A percentile compares a stretch with the other conserved stretches of the same genome.
Conservation (phyloP, 2,888 invertebrate species). For the Xiphydria camelus region DNA sequence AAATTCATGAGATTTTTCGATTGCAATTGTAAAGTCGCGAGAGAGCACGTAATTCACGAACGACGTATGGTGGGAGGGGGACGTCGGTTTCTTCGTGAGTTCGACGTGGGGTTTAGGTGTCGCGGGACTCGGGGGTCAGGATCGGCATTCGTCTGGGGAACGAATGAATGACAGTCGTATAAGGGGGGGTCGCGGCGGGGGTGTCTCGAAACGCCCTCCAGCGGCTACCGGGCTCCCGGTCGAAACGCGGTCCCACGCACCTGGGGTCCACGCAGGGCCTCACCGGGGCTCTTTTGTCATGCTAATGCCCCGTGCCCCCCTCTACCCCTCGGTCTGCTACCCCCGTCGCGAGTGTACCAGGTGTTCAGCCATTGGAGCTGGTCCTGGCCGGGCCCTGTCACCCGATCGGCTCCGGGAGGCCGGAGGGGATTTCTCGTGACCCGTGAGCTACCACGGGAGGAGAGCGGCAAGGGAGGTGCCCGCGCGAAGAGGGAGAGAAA, state of each 20-base stretch:
- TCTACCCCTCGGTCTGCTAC: slow-evolving; percentile 23
- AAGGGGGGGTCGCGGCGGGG: slow-evolving; percentile 43
- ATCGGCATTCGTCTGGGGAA: not conserved
- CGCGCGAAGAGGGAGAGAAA: too few relatives aligned
- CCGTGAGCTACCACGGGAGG: too few relatives aligned
- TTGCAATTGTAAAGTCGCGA: too few relatives aligned
- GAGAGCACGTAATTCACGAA: too few relatives aligned
- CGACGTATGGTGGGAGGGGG: too few relatives aligned
- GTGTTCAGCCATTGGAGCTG: slow-evolving; percentile 46
- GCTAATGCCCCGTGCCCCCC: slow-evolving; percentile 38
- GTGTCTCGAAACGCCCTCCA: slow-evolving; percentile 48
- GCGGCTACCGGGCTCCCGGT: slow-evolving; percentile 43
- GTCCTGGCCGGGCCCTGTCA: slow-evolving; percentile 40
- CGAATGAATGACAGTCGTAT: slow-evolving; percentile 13
- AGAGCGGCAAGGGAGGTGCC: too few relatives aligned
- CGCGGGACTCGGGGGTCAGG: not conserved
- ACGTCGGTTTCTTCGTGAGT: too few relatives aligned
- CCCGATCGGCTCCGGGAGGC: slow-evolving; percentile 36
- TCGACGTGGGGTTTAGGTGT: not conserved
- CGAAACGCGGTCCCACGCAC: slow-evolving; percentile 52
- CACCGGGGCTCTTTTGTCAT: slow-evolving; percentile 48
- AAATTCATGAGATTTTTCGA: too few relatives aligned
- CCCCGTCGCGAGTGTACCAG: slow-evolving; percentile 41
- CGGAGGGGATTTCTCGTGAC: slow-evolving; percentile 18
- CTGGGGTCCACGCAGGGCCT: slow-evolving; percentile 44